These are phyloP conservation scores for Streblospio benedicti DNA, from an alignment of 1,140 invertebrate species.

Conservation along the genomic window DNA sequence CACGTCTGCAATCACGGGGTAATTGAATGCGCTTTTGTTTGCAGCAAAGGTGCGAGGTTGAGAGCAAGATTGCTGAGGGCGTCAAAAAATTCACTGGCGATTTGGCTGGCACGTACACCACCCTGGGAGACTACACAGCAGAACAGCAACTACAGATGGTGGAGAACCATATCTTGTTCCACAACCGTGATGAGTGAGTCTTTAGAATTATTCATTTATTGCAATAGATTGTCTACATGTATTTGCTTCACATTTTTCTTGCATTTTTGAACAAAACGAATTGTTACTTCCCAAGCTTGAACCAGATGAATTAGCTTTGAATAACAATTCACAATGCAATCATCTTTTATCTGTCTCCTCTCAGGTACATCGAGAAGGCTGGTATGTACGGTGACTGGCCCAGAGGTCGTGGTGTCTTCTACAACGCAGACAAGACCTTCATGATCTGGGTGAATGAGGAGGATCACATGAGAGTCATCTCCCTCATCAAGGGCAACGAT, in stretches of 20 bases:
- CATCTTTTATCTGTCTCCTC: background rate
- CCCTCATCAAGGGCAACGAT: slow-evolving; percentile 73
- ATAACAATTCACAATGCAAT: too few species aligned
- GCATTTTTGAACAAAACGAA: too few species aligned
- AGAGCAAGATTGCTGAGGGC: too few species aligned
- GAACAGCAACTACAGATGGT: background rate
- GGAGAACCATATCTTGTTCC: background rate
- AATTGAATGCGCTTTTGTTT: too few species aligned
- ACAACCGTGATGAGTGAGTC: background rate
- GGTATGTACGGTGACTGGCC: background rate
- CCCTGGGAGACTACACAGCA: background rate
- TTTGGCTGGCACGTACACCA: background rate
- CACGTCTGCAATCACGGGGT: too few species aligned
- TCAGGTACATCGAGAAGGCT: background rate
- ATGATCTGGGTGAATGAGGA: slow-evolving; percentile 97
- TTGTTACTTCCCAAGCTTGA: too few species aligned
- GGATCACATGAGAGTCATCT: slow-evolving; percentile 93
- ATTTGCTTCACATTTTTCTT: background rate
- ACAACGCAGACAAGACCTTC: slow-evolving; percentile 90
- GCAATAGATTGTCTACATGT: background rate
- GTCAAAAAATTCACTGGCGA: background rate
- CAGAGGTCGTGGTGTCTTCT: background rate
- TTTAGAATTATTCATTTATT: background rate
- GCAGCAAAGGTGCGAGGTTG: too few species aligned
- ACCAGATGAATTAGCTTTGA: too few species aligned